Evolutionary conservation across 2,113 vertebrate genomes (phyloP).

Genomic region (Triplophysa rosa): DNA sequence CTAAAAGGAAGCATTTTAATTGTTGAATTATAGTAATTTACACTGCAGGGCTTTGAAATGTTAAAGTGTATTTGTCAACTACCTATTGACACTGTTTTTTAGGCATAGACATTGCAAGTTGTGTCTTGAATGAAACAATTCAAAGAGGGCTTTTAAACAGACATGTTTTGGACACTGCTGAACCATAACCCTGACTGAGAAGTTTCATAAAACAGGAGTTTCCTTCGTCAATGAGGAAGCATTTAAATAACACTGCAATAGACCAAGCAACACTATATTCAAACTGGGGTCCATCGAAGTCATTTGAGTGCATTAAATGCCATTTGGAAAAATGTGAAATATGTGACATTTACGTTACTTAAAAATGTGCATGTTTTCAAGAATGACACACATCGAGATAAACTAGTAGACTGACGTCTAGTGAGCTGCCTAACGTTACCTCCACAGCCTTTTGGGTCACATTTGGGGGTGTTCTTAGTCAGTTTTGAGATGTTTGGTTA

Average conservation of each 20-base stretch:
- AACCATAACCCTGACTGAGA: background rate
- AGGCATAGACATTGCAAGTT: background rate
- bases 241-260: background rate
- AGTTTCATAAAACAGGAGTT: background rate
- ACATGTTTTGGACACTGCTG: background rate
- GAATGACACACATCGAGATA: background rate
- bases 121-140: background rate
- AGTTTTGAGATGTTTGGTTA: background rate
- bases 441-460: background rate
- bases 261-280: background rate
- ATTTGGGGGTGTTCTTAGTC: background rate
- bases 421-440: background rate
- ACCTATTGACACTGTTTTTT: background rate
- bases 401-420: background rate
- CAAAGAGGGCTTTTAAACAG: background rate
- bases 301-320: background rate
- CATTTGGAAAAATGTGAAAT: background rate
- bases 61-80: too few species aligned
- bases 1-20: too few species aligned
- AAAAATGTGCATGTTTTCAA: too few species aligned
- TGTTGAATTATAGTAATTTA: too few species aligned
- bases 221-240: background rate
- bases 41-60: too few species aligned
- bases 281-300: background rate
- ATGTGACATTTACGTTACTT: background rate